Evolutionary conservation across 2,888 invertebrate species (phyloP).

Genomic region (Heteromyza rotundicornis): DNA sequence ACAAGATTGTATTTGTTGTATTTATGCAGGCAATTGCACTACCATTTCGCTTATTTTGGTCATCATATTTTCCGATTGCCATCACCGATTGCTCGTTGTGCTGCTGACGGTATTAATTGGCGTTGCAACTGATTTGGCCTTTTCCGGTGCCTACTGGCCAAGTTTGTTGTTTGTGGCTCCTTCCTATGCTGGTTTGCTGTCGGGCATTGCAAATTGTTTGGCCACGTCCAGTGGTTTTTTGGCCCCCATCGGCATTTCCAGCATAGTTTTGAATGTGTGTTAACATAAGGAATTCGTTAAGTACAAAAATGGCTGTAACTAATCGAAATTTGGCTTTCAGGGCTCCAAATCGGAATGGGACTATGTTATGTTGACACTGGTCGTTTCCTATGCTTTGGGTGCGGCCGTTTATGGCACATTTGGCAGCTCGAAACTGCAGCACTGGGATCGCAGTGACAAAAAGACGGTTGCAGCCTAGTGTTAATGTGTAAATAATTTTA

Average conservation of each 20-base stretch:
- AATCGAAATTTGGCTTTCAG: conserved; percentile 37
- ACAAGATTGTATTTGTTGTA: neutral
- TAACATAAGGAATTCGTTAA: neutral
- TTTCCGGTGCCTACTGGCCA: conserved; percentile 63
- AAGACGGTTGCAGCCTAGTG: too few relatives aligned
- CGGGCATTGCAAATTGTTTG: conserved; percentile 63
- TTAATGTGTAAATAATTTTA: too few relatives aligned
- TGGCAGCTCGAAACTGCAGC: conserved; percentile 60
- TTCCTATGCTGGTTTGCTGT: conserved; percentile 61
- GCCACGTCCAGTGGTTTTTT: conserved; percentile 62
- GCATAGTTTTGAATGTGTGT: conserved; percentile 55
- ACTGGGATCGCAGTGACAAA: conserved; percentile 54
- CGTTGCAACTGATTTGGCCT: conserved; percentile 56
- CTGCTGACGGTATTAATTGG: conserved; percentile 54
- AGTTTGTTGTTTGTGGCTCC: conserved; percentile 64
- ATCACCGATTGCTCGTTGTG: conserved; percentile 53
- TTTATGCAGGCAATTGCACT: conserved; percentile 39
- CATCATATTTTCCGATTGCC: conserved; percentile 55
- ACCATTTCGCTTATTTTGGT: conserved; percentile 43
- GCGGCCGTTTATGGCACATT: conserved; percentile 58
- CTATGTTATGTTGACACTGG: conserved; percentile 57
- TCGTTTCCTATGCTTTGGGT: conserved; percentile 53
- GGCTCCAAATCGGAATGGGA: conserved; percentile 62
- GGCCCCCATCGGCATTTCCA: conserved; percentile 57
- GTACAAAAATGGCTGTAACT: neutral